These are phyloP conservation scores for Latrodectus hesperus DNA, from an alignment of 2,888 invertebrate genomes.

Conservation along the genomic window DNA sequence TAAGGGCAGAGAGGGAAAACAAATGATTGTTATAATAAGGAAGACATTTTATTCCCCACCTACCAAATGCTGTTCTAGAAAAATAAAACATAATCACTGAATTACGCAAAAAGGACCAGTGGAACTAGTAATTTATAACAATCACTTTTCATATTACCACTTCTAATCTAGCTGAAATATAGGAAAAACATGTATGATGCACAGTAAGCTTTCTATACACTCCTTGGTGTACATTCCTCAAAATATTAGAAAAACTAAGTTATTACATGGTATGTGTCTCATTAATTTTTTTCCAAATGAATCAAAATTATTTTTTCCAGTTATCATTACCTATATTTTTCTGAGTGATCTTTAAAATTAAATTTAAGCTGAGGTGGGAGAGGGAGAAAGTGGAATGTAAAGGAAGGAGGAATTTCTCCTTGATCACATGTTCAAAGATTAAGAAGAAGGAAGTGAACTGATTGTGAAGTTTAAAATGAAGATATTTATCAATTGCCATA, in stretches of 20 bases:
- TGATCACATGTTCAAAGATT: too few species aligned
- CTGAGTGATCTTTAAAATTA: too few species aligned
- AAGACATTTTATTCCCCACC: background rate
- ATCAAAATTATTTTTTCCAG: too few species aligned
- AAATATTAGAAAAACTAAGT: constrained; percentile 32
- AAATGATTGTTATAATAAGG: background rate
- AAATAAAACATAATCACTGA: background rate
- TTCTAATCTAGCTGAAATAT: constrained; percentile 4
- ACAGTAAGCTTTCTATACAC: too few species aligned
- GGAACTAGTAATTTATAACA: background rate
- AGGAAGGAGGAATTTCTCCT: too few species aligned
- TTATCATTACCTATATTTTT: too few species aligned
- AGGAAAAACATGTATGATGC: background rate
- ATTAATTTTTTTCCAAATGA: background rate
- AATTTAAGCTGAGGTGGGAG: too few species aligned
- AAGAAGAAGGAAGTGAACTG: too few species aligned
- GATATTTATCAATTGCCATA: too few species aligned
- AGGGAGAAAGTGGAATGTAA: too few species aligned
- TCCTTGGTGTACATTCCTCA: background rate
- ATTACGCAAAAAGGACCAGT: background rate
- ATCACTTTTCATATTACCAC: background rate
- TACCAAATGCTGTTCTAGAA: background rate
- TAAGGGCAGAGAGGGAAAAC: background rate
- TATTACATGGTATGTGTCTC: constrained; percentile 29
- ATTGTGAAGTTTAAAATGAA: too few species aligned